Base-by-base conservation (phyloP, 37 sponge, comb jelly and placozoan genomes). In the Hexactinellida sp. region DNA sequence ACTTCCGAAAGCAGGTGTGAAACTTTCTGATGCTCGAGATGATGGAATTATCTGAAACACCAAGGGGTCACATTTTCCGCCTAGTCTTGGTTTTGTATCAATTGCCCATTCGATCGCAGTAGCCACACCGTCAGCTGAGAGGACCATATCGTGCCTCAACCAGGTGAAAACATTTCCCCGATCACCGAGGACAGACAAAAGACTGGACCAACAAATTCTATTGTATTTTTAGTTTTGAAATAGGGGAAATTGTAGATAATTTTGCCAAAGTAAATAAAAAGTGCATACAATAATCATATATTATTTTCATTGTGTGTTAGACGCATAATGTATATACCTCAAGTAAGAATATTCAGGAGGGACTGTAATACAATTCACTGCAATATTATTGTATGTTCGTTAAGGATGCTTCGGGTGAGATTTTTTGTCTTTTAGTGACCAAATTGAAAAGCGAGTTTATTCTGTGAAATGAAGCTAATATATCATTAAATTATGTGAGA, bases 1-100 rank as follows among this genome's bases (percentile, higher is more conserved):
- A 63, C 76, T 63, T 28, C 34, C 76, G 3, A 23, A 63, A 63
- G 34, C 76, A 25, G 76, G 76, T 28, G 34, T 7, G 76, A 7
- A 63, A n/a, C 76, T n/a, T n/a, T 63, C 25, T 63, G 76, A 63
- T 63, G 13, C 30, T 28, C 76, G 34, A 25, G 3, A n/a, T n/a
- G 76, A 63, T 63, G 76, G 76, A 28, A 63, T 5, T 32, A 63
- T 63, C 76, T 63, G 30, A n/a, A 63, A n/a, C 25, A 63, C 25
- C 76, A 63, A 23, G 47, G 76, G 76, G 76, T 63, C 76, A 63
- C 76, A 63, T 63, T n/a, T 63, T 63, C 76, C 30, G 76, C 13
- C 13, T 23, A 63, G 76, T 28, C 76, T 28, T 63, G 76, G 13
- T 63, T 21, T 63, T 63, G 76, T 28, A 63, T 63, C 76, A 63